These are phyloP conservation scores for Nomada ferruginata DNA, from an alignment of 2,888 invertebrate species.

Conservation along the genomic window DNA sequence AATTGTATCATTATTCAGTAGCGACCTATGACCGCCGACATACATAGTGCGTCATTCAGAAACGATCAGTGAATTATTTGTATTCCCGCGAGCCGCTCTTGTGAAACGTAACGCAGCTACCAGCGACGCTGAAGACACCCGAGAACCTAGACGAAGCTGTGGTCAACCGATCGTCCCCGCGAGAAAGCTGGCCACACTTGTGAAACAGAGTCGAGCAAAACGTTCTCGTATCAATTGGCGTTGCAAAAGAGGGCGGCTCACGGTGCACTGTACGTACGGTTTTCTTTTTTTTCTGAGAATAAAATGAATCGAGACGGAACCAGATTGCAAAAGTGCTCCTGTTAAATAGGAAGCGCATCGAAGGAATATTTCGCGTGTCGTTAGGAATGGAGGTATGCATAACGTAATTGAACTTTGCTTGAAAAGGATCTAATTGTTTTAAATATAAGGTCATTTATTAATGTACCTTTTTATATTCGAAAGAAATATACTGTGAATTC, in stretches of 20 bases:
- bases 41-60: not conserved
- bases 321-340: not conserved
- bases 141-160: slow-evolving; percentile 47
- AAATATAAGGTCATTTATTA: too few species aligned
- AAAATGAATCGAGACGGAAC: not conserved
- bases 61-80: not conserved
- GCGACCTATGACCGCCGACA: not conserved
- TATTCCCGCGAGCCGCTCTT: not conserved
- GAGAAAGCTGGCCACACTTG: slow-evolving; percentile 20
- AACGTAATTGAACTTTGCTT: too few species aligned
- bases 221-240: not conserved
- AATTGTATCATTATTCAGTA: not conserved
- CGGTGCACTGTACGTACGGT: not conserved
- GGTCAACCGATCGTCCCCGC: slow-evolving; percentile 32
- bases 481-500: too few species aligned
- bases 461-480: too few species aligned
- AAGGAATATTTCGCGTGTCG: too few species aligned
- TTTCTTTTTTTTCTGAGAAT: not conserved
- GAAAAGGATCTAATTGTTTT: too few species aligned
- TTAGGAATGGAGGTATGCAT: too few species aligned
- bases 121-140: slow-evolving; percentile 8
- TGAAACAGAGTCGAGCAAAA: slow-evolving; percentile 7
- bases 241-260: not conserved
- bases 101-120: slow-evolving; percentile 22
- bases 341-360: not conserved